These are phyloP conservation scores for Musca domestica DNA, from an alignment of 1,140 invertebrate genomes.

Conservation along the genomic window DNA sequence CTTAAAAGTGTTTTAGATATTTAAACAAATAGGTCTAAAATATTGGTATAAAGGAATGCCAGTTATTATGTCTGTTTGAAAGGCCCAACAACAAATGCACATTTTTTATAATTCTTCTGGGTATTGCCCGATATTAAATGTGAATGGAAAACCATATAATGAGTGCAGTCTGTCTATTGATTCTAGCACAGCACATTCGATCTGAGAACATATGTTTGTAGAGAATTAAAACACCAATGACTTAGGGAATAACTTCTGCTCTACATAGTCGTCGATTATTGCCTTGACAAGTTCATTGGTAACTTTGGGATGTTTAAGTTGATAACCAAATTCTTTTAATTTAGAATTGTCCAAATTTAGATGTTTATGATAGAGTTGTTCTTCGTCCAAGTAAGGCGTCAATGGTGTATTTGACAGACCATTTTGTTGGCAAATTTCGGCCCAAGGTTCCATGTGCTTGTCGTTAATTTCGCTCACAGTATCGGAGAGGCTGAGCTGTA, in stretches of 20 bases:
- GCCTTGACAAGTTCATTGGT: slow-evolving; percentile 63
- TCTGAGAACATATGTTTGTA: not conserved
- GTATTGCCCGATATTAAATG: not conserved
- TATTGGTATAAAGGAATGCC: not conserved
- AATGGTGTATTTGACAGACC: slow-evolving; percentile 79
- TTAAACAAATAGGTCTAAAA: not conserved
- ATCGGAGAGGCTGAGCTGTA: slow-evolving; percentile 67
- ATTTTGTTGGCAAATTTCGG: slow-evolving; percentile 74
- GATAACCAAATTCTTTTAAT: slow-evolving; percentile 61
- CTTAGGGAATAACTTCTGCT: slow-evolving; percentile 48
- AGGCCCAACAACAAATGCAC: too few relatives aligned
- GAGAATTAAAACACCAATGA: slow-evolving; percentile 38
- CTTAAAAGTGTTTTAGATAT: not conserved
- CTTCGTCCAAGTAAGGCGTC: slow-evolving; percentile 80
- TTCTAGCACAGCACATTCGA: slow-evolving; percentile 10
- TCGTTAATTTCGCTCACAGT: slow-evolving; percentile 88
- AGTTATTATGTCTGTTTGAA: too few relatives aligned
- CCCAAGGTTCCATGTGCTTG: slow-evolving; percentile 88
- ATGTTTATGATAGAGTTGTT: slow-evolving; percentile 76
- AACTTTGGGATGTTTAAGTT: slow-evolving; percentile 60
- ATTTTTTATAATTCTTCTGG: too few relatives aligned
- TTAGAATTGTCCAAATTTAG: slow-evolving; percentile 72
- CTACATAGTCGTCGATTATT: slow-evolving; percentile 51
- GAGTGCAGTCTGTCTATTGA: slow-evolving; percentile 12
- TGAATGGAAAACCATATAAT: not conserved